Evolutionary conservation across 2,797 vertebrate species (phyloP).

Genomic region (Malacoraja senta): DNA sequence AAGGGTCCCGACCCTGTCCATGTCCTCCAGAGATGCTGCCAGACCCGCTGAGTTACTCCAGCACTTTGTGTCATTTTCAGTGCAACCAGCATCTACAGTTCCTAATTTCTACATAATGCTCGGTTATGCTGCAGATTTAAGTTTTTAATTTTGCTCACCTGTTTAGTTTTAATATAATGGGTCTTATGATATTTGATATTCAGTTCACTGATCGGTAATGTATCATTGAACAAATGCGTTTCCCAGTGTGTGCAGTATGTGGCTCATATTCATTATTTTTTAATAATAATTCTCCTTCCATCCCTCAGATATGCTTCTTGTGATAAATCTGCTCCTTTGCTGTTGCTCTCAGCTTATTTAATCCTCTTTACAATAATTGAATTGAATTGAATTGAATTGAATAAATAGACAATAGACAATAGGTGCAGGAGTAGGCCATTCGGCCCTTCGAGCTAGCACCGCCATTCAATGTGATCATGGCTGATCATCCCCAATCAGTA

Average conservation of each 20-base stretch:
- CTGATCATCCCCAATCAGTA: too few relatives aligned
- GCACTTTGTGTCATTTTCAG: too few relatives aligned
- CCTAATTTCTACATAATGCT: background rate
- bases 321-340: background rate
- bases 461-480: too few relatives aligned
- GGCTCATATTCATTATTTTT: background rate
- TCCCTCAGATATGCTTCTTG: background rate
- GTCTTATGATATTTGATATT: background rate
- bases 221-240: background rate
- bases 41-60: too few relatives aligned
- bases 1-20: too few relatives aligned
- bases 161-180: background rate
- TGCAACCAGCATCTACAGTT: too few relatives aligned
- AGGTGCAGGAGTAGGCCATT: too few relatives aligned
- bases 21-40: too few relatives aligned
- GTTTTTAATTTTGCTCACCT: constrained; percentile 7
- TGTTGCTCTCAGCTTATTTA: background rate
- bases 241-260: background rate
- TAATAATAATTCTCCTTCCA: background rate
- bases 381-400: too few relatives aligned
- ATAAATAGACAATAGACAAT: too few relatives aligned
- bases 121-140: background rate
- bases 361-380: too few relatives aligned
- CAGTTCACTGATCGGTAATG: constrained; percentile 4
- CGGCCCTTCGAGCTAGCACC: too few relatives aligned